Percentiles rank a stretch among this genome's conserved stretches.
Evolutionary conservation across 1,140 invertebrate species (phyloP).

Genomic region (Scaptomyza pallida): DNA sequence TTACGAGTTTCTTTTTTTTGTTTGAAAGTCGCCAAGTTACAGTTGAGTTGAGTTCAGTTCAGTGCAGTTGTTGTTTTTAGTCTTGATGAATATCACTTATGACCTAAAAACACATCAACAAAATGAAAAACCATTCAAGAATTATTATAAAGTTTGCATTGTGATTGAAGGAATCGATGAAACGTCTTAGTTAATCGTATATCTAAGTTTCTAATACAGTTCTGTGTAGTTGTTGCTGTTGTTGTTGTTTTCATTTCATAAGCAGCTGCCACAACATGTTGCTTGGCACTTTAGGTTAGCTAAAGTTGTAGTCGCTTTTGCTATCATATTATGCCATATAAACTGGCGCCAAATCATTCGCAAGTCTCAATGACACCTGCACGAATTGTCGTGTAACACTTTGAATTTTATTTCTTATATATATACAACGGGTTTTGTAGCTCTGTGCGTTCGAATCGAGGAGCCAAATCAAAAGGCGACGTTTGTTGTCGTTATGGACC

Average conservation of each 20-base stretch:
- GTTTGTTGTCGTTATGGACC: conserved; percentile 32
- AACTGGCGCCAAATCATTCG: conserved; percentile 80
- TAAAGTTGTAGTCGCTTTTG: conserved; percentile 4
- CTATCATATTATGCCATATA: conserved; percentile 68
- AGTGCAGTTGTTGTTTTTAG: conserved; percentile 16
- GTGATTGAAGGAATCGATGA: too few relatives aligned
- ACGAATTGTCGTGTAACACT: conserved; percentile 81
- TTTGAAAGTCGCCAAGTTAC: conserved; percentile 42
- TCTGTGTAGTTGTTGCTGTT: too few relatives aligned
- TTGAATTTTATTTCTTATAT: conserved; percentile 60
- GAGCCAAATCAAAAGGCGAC: conserved; percentile 53
- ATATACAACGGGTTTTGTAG: conserved; percentile 60
- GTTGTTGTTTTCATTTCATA: background rate
- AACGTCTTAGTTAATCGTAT: too few relatives aligned
- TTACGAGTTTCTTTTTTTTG: conserved; percentile 74
- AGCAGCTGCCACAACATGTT: background rate
- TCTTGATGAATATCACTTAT: conserved; percentile 62
- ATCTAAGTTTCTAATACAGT: too few relatives aligned
- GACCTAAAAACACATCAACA: conserved; percentile 29
- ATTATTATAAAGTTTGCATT: too few relatives aligned
- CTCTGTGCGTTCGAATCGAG: conserved; percentile 47
- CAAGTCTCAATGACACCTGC: conserved; percentile 82
- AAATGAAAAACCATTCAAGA: too few relatives aligned
- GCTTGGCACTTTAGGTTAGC: background rate
- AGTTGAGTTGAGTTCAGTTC: conserved; percentile 11